These are phyloP conservation scores for Matsumyia berberina DNA, from an alignment of 2,888 invertebrate genomes.

Conservation along the genomic window DNA sequence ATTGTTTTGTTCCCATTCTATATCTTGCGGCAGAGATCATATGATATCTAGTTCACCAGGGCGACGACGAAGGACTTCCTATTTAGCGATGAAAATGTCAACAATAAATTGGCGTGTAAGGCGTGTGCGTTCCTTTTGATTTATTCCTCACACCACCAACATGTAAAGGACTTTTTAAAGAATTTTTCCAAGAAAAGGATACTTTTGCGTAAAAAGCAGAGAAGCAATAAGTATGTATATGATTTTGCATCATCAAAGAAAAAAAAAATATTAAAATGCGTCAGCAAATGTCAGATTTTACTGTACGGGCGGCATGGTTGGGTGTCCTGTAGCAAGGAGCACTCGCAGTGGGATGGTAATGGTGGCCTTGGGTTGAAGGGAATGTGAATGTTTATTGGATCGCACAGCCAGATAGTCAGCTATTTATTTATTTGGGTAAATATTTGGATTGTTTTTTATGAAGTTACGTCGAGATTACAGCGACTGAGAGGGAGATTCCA, in stretches of 20 bases:
- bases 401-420: conserved; percentile 22
- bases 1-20: conserved; percentile 6
- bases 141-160: conserved; percentile 7
- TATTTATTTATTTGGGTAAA: conserved; percentile 34
- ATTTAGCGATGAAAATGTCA: conserved; percentile 41
- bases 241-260: conserved; percentile 40
- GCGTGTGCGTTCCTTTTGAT: conserved; percentile 36
- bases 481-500: conserved; percentile 11
- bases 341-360: conserved; percentile 4
- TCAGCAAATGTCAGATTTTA: conserved; percentile 36
- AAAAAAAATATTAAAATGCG: conserved; percentile 37
- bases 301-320: neutral
- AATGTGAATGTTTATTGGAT: conserved; percentile 28
- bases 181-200: conserved; percentile 29
- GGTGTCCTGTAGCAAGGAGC: neutral
- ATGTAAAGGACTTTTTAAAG: conserved; percentile 24
- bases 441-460: conserved; percentile 39
- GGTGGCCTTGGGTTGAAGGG: neutral
- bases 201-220: neutral
- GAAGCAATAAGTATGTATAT: neutral
- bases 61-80: conserved; percentile 5
- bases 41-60: conserved; percentile 7
- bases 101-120: conserved; percentile 26
- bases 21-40: conserved; percentile 28
- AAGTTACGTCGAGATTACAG: conserved; percentile 15